Conservation (phyloP, 1,140 invertebrate genomes). For the Mizuhopecten yessoensis region DNA sequence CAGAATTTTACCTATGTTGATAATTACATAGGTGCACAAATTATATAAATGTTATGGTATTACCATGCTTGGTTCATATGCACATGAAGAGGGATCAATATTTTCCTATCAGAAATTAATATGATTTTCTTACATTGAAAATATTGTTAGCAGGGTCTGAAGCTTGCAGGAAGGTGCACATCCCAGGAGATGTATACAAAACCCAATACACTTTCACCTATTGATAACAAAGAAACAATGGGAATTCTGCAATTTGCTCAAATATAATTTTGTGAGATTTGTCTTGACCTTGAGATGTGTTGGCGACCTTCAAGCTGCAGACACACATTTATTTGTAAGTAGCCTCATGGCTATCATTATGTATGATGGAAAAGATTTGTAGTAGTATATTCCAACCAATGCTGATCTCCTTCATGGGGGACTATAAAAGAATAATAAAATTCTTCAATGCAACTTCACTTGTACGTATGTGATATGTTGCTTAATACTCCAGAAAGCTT, state of each 20-base stretch:
- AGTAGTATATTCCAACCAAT: neutral
- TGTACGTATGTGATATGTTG: too few relatives aligned
- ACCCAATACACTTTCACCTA: neutral
- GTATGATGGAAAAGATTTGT: slow-evolving; percentile 36
- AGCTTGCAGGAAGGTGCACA: slow-evolving; percentile 12
- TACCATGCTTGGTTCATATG: neutral
- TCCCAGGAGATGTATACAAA: neutral
- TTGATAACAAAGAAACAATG: neutral
- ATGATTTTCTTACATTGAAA: slow-evolving; percentile 12
- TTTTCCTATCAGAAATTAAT: slow-evolving; percentile 35
- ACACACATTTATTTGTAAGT: slow-evolving; percentile 45
- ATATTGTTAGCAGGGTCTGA: slow-evolving; percentile 22
- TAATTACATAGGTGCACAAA: neutral
- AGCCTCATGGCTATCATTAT: slow-evolving; percentile 48
- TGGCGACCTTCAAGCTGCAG: slow-evolving; percentile 49
- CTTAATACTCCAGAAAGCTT: too few relatives aligned
- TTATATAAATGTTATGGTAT: too few relatives aligned
- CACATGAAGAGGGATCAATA: neutral
- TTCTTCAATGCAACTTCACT: neutral
- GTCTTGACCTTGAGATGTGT: neutral
- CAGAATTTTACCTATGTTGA: neutral
- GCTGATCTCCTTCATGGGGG: neutral
- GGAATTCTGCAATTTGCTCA: neutral
- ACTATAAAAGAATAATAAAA: neutral
- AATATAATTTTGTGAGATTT: neutral